Evolutionary conservation across 2,888 invertebrate species (phyloP).

Genomic region (Tetragnatha montana): DNA sequence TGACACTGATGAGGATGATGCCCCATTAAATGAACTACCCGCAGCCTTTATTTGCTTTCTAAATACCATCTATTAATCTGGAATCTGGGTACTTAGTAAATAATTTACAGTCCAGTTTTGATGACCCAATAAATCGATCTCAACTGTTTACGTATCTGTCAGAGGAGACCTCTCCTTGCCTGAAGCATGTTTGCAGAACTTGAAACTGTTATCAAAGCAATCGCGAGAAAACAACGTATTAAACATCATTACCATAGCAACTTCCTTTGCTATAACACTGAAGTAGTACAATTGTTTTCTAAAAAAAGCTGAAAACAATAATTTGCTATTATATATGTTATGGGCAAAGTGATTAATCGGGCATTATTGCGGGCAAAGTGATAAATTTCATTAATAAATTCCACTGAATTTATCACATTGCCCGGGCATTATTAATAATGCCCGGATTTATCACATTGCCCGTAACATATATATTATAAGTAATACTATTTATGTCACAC

Average conservation of each 20-base stretch:
- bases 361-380: too few species aligned
- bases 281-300: too few species aligned
- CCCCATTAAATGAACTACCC: neutral
- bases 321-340: too few species aligned
- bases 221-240: neutral
- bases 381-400: too few species aligned
- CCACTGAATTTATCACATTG: too few species aligned
- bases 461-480: too few species aligned
- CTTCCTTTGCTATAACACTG: too few species aligned
- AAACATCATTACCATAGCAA: neutral
- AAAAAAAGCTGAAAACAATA: too few species aligned
- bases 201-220: slow-evolving; percentile 18
- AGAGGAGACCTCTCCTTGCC: slow-evolving; percentile 7
- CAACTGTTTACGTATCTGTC: slow-evolving; percentile 33
- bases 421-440: too few species aligned
- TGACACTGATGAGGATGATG: neutral
- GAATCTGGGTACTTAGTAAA: slow-evolving; percentile 28
- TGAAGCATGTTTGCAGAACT: slow-evolving; percentile 15
- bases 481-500: too few species aligned
- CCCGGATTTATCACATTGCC: too few species aligned
- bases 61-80: neutral
- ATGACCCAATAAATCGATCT: slow-evolving; percentile 45
- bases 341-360: too few species aligned
- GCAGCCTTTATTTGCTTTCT: neutral
- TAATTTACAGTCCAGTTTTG: slow-evolving; percentile 32